Base-by-base conservation (phyloP, 2,888 invertebrate species). In the Eristalis pertinax region DNA sequence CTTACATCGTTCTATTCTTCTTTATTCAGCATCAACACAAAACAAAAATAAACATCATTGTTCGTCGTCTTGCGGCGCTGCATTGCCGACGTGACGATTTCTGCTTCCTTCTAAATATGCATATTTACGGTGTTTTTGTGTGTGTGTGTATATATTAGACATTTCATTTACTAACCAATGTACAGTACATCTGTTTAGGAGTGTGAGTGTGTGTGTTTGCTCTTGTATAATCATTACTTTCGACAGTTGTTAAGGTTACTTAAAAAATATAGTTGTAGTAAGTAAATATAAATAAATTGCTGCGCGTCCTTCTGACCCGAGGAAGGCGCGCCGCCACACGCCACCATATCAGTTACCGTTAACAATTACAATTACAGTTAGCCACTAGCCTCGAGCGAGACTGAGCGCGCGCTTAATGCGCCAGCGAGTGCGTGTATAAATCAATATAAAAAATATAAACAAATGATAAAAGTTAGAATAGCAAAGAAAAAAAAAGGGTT, bases 271-370 rank as follows among this genome's bases (percentile, higher is more conserved):
- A 72, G 32, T 32, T 4, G 68, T 75, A 81, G 63, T 69, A 75
- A 69, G 75, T 64, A 56, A 64, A 75, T 81, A 87, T 87, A 84
- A 74, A 81, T 75, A 81, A 32, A 69, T 81, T 11, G 60, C 15
- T 79, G 38, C 79, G 38, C 79, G 74, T 72, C 69, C 35, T 64
- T 60, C 78, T 86, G 78, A 74, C 70, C 73, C 81, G 19, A 74
- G 8, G 38, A 11, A 77, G 73, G 43, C 67, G 73, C 73, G 35
- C 4, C 32, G 32, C 32, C 32, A 32, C 32, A 32, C 64, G 67
- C 56, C 56, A 65, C 32, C 70, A n/a, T n/a, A n/a, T 64, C 69
- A 60, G 58, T 63, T 58, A 19, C 64, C 38, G 32, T 56, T 38
- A 50, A 38, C 69, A 69, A 35, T 13, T 26, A 32, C 64, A 73